These are phyloP conservation scores for Anguilla obscura DNA, from an alignment of 2,797 vertebrate genomes.

Conservation along the genomic window DNA sequence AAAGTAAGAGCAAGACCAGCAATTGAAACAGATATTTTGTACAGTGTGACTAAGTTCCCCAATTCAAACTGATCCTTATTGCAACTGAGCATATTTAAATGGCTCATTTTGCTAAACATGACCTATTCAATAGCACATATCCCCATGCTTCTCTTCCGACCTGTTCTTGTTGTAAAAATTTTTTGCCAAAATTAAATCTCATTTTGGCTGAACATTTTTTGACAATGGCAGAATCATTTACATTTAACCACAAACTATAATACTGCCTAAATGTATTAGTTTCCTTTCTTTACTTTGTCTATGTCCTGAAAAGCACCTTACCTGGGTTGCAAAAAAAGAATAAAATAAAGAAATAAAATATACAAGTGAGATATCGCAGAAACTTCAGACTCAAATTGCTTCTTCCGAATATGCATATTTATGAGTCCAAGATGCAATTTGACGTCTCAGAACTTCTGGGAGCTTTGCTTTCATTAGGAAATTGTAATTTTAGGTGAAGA, in stretches of 20 bases:
- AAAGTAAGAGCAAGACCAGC: not conserved
- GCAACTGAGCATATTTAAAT: too few relatives aligned
- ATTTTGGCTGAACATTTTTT: not conserved
- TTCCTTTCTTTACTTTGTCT: not conserved
- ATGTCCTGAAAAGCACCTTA: not conserved
- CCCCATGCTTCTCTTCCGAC: not conserved
- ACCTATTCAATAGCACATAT: not conserved
- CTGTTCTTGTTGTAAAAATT: not conserved
- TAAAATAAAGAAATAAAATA: not conserved
- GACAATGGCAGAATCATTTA: not conserved
- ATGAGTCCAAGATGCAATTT: not conserved
- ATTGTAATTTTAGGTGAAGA: conserved; percentile 2
- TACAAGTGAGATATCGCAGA: not conserved
- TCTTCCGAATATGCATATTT: not conserved
- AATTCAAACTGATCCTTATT: not conserved
- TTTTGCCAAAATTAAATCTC: not conserved
- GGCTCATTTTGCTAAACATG: too few relatives aligned
- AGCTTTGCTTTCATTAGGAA: conserved; percentile 13
- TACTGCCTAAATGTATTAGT: not conserved
- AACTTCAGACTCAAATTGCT: not conserved
- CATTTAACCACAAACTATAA: not conserved
- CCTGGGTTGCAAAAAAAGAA: not conserved
- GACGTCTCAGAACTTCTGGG: not conserved
- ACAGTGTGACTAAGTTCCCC: not conserved
- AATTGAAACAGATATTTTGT: not conserved